Evolutionary conservation across 2,888 invertebrate genomes (phyloP), one percentile per base, ranked within the genome.

Genomic region (Branchipolynoe longqiensis): DNA sequence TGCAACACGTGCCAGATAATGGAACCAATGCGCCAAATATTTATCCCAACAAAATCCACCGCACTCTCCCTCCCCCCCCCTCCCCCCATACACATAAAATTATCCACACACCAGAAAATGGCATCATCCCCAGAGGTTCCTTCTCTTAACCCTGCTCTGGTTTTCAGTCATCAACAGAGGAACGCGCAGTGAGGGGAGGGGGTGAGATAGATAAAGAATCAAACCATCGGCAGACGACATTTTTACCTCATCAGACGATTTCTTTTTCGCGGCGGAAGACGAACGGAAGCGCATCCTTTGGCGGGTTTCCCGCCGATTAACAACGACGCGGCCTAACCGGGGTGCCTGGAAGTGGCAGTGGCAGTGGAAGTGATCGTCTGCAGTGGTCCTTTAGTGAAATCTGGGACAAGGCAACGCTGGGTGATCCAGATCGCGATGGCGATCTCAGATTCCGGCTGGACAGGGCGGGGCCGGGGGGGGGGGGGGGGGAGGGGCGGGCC

Each of bases 381-480:
- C 25, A 12, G 58, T 4, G 62, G 62, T 14, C 6, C 28, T 12
- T 8, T 14, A 31, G 31, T 14, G 31, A 22, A 69, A 69, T 69
- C 69, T 69, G 38, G 69, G 69, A 18, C 69, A 69, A 33, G 14
- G 36, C 36, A 69, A 69, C 69, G 69, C 69, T 18, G 22, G 69
- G 36, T 69, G 69, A 69, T 69, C 69, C 69, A 69, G 69, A 69
- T 69, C 69, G 36, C 12, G 69, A 69, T 69, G 69, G 69, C 69
- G 36, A 69, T 8, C 36, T n/a, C 69, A 69, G 69, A 69, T 69
- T 38, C 62, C 62, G 69, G 22, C 62, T 31, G 22, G 62, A 18
- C 48, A 12, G 48, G 48, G 48, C 18, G 48, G 8, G 18, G 8
- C 18, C 18, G 48, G 48, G 48, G 18, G 8, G 48, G 18, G 48